Evolutionary conservation across 2,113 vertebrate genomes (phyloP).

Genomic region (Micronycteris hirsuta): DNA sequence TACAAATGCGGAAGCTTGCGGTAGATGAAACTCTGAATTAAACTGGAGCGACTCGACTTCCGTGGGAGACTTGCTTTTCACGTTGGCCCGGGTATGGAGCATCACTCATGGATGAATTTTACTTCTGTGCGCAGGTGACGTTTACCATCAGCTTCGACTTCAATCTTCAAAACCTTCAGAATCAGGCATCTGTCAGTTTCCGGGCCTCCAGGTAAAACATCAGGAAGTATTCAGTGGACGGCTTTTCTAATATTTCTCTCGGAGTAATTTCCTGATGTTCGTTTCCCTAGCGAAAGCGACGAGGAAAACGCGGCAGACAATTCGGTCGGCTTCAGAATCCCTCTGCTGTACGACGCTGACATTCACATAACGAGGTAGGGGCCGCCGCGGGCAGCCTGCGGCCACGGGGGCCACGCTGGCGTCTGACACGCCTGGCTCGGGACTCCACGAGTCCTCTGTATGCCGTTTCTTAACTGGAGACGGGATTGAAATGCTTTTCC

Average conservation of each 20-base stretch:
- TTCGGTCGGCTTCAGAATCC: constrained; percentile 78
- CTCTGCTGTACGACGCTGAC: constrained; percentile 87
- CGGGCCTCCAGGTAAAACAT: constrained; percentile 84
- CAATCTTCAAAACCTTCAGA: constrained; percentile 85
- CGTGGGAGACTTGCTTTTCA: not conserved
- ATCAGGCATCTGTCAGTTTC: constrained; percentile 82
- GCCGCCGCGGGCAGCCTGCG: not conserved
- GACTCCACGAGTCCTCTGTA: not conserved
- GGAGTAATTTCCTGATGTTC: constrained; percentile 7
- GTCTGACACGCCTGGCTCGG: not conserved
- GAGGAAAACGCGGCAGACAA: constrained; percentile 87
- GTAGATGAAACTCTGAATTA: not conserved
- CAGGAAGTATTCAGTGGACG: not conserved
- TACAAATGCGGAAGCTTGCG: not conserved
- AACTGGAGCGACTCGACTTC: not conserved
- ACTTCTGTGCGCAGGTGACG: constrained; percentile 79
- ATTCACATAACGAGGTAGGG: constrained; percentile 88
- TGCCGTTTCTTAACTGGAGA: not conserved
- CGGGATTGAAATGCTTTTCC: not conserved
- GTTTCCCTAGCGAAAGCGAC: constrained; percentile 84
- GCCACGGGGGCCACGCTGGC: not conserved
- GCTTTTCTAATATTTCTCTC: not conserved
- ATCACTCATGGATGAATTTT: not conserved
- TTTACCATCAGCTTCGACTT: constrained; percentile 91
- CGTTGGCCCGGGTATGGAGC: not conserved